A percentile compares a stretch with the other conserved stretches of the same genome.
phyloP scores from a whole-genome alignment of 2,113 vertebrate genomes.

The Eira barbara region DNA sequence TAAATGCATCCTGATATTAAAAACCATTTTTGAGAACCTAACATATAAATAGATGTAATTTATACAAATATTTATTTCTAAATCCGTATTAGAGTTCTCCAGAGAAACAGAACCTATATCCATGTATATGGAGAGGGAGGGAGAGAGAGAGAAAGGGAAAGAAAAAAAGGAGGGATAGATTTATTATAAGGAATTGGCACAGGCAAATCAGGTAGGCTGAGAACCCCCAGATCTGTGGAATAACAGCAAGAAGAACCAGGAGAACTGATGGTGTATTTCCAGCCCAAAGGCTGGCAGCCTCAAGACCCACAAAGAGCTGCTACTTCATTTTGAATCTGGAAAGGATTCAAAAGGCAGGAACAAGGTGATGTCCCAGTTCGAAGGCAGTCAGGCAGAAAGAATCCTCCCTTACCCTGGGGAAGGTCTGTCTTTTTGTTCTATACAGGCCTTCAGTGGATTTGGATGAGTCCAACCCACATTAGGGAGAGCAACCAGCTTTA shows the following conservation, averaged over 20 bases:
- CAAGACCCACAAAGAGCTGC: neutral
- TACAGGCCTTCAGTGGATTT: neutral
- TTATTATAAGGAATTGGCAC: neutral
- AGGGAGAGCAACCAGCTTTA: neutral
- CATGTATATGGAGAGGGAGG: neutral
- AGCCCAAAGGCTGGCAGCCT: neutral
- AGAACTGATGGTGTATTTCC: neutral
- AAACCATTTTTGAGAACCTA: neutral
- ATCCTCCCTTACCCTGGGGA: neutral
- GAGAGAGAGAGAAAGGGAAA: neutral
- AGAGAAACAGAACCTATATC: neutral
- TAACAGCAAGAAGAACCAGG: neutral
- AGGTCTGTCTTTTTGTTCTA: neutral
- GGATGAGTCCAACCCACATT: neutral
- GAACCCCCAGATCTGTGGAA: neutral
- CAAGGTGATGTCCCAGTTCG: neutral
- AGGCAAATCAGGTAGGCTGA: neutral
- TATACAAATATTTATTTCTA: slow-evolving; percentile 13
- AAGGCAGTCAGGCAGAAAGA: neutral
- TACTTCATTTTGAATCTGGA: neutral
- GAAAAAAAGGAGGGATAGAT: neutral
- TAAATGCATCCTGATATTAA: neutral
- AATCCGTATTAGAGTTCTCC: neutral
- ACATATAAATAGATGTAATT: neutral
- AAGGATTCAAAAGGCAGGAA: neutral